Evolutionary conservation across 2,888 invertebrate genomes (phyloP).

Genomic region (Eretmocerus hayati): DNA sequence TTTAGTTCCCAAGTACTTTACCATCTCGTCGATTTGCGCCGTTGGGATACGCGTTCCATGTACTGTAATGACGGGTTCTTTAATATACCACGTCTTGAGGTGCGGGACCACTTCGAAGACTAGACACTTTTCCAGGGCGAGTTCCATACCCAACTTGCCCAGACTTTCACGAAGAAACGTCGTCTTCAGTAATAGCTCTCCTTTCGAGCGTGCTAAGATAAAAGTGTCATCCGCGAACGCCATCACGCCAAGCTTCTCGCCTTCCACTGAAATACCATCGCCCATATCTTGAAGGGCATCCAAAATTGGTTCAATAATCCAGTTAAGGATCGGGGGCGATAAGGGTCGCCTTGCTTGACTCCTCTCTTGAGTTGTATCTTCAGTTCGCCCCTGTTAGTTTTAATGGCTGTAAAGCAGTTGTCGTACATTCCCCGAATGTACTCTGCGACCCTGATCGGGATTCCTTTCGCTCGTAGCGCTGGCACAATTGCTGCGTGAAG

Average conservation of each 20-base stretch:
- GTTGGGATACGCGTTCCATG: not conserved
- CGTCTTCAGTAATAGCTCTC: not conserved
- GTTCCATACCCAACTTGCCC: not conserved
- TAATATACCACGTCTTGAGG: not conserved
- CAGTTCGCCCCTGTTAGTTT: slow-evolving; percentile 21
- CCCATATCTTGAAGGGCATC: not conserved
- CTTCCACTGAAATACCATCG: not conserved
- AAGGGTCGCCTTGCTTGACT: slow-evolving; percentile 49
- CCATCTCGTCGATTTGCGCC: not conserved
- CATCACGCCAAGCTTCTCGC: not conserved
- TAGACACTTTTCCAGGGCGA: not conserved
- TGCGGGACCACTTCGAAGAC: not conserved
- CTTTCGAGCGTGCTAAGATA: not conserved
- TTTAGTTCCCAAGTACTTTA: not conserved
- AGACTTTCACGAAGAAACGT: not conserved
- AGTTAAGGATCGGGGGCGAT: slow-evolving; percentile 17
- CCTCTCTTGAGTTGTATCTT: slow-evolving; percentile 29
- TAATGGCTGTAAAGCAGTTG: not conserved
- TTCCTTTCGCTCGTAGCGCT: not conserved
- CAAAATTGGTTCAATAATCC: slow-evolving; percentile 1
- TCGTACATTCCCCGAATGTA: not conserved
- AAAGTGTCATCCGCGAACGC: not conserved
- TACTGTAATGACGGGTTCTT: not conserved
- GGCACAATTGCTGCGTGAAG: too few relatives aligned
- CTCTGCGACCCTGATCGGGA: not conserved